Percentiles rank a stretch among this genome's conserved stretches.
Conservation (phyloP, 2,113 vertebrate species). For the Cavia aperea region DNA sequence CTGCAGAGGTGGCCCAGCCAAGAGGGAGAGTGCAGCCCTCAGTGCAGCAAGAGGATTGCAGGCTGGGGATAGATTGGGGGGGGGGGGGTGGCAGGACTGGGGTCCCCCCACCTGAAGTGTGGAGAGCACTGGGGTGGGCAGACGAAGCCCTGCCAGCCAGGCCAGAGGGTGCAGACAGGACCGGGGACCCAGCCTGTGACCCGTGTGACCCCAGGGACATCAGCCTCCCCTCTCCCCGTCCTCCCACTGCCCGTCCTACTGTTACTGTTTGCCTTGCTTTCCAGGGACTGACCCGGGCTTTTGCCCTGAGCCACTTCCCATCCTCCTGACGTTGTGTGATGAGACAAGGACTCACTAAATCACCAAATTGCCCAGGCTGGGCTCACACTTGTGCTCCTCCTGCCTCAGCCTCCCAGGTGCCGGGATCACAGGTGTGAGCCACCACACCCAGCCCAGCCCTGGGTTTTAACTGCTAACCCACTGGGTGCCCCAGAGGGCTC, state of each 20-base stretch:
- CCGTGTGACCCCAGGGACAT: not conserved
- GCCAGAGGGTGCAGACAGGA: too few relatives aligned
- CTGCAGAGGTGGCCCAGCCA: accelerated
- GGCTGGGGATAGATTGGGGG: not conserved
- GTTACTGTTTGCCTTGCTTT: not conserved
- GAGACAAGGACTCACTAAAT: not conserved
- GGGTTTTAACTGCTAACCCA: not conserved
- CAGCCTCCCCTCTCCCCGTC: not conserved
- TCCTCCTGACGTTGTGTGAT: not conserved
- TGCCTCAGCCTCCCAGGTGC: not conserved
- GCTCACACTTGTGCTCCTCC: not conserved
- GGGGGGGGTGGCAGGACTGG: not conserved
- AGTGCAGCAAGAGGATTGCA: not conserved
- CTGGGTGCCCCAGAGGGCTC: not conserved
- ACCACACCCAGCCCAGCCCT: too few relatives aligned
- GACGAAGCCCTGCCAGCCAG: too few relatives aligned
- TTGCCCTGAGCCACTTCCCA: not conserved
- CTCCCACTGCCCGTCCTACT: not conserved
- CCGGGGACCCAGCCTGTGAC: not conserved
- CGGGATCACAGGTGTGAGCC: not conserved
- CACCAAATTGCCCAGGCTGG: not conserved
- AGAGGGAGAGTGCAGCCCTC: too few relatives aligned
- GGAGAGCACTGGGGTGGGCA: too few relatives aligned
- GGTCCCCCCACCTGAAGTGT: not conserved
- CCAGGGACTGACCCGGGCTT: not conserved